Evolutionary conservation across 2,888 invertebrate genomes (phyloP), one percentile per base, ranked within the genome.

Genomic region (Drosophila kuntzei): DNA sequence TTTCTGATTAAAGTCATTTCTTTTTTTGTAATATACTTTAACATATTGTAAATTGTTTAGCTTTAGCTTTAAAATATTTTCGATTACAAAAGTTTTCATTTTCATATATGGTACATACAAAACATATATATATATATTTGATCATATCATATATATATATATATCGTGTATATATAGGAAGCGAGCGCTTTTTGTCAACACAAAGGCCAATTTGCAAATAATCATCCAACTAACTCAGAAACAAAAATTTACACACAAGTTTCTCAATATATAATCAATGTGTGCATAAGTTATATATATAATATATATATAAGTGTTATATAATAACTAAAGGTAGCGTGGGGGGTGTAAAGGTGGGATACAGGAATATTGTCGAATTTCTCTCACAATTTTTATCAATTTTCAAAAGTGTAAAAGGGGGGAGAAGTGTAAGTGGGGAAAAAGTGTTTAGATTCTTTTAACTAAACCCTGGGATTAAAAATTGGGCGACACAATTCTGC

Each of bases 171-270:
- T 61, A 58, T 61, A 41, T 16, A 80, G 82, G 65, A 71, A 89
- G 90, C 90, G 90, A 91, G 92, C 92, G 91, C 92, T 92, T 92
- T 92, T 92, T 92, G 90, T 91, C 92, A 92, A 92, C 92, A 92
- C 92, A 92, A 92, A 92, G 92, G 92, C 92, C 92, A 92, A 92
- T 92, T 83, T 92, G 91, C 92, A 92, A 91, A 91, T 92, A 92
- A 92, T 92, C 92, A 92, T 92, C 92, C 91, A 91, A 91, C 92
- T 92, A 92, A 91, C 90, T 87, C 89, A 78, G 79, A 90, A 90
- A 91, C 81, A 86, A 90, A 89, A 88, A 78, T 86, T 86, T 75
- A 75, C 71, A 77, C 88, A 84, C 88, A 80, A 85, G 64, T 84
- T 79, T 75, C 54, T 62, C 46, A 27, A 69, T 79, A 71, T 76